phyloP scores from a whole-genome alignment of 2,113 vertebrate species.

The Gopherus evgoodei region DNA sequence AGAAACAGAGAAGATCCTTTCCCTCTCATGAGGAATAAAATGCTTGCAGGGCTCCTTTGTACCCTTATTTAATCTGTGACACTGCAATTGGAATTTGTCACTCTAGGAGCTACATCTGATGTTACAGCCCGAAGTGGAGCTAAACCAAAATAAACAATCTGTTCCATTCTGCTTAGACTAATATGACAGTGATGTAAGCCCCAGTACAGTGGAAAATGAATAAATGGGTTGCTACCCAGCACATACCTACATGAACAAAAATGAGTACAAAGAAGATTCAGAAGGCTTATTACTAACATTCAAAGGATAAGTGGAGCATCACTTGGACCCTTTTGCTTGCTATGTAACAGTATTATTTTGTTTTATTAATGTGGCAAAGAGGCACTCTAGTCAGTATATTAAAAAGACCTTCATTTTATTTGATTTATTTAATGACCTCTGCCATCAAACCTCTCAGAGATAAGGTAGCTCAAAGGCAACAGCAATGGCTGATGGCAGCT shows the following conservation, averaged over 20 bases:
- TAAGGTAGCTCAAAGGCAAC: background rate
- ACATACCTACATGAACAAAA: fast-evolving
- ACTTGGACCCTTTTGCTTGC: background rate
- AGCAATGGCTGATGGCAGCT: background rate
- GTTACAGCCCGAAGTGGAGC: conserved; percentile 79
- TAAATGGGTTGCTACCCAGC: background rate
- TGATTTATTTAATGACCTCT: background rate
- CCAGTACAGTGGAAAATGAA: conserved; percentile 2
- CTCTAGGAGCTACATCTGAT: conserved; percentile 81
- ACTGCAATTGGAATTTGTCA: conserved; percentile 78
- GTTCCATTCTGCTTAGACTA: conserved; percentile 81
- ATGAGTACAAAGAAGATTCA: background rate
- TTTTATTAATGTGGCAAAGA: background rate
- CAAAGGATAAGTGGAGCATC: background rate
- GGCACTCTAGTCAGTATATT: background rate
- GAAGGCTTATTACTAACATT: background rate
- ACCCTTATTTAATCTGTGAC: conserved; percentile 79
- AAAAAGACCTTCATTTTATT: background rate
- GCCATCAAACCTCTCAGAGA: background rate
- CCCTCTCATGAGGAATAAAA: conserved; percentile 28
- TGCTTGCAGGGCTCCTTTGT: conserved; percentile 47
- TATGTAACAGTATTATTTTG: background rate
- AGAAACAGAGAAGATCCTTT: background rate
- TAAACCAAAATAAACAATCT: conserved; percentile 86
- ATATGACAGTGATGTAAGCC: conserved; percentile 81